These are phyloP conservation scores for Aphis gossypii DNA, from an alignment of 1,140 invertebrate species.

Conservation along the genomic window DNA sequence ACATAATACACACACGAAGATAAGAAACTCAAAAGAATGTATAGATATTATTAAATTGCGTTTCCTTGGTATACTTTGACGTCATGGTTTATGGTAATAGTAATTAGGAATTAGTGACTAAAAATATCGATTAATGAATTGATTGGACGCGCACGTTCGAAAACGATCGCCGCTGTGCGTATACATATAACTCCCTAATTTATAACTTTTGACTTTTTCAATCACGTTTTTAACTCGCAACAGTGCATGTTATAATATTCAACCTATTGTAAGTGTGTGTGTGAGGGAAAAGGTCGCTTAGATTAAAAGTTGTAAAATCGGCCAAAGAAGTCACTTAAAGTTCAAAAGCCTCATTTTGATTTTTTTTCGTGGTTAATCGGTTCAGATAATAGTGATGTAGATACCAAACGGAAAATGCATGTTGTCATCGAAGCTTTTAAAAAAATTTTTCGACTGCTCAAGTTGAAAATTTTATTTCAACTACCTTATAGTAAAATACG, in stretches of 20 bases:
- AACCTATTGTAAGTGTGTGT: too few relatives aligned
- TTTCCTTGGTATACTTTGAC: neutral
- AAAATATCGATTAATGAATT: neutral
- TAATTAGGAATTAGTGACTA: neutral
- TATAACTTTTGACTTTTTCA: neutral
- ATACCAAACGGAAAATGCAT: neutral
- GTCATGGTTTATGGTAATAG: neutral
- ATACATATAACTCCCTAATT: neutral
- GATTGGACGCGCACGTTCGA: neutral
- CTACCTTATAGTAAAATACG: neutral
- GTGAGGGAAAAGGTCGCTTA: neutral
- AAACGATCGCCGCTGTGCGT: neutral
- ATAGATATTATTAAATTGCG: conserved; percentile 11
- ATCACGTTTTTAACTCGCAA: neutral
- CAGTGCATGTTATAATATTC: too few relatives aligned
- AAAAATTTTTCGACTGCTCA: neutral
- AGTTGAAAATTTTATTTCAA: neutral
- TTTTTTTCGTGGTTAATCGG: neutral
- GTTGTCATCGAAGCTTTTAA: neutral
- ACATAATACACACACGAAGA: neutral
- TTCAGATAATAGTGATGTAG: too few relatives aligned
- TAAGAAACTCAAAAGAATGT: conserved; percentile 22
- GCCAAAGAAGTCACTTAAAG: neutral
- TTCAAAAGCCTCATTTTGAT: neutral
- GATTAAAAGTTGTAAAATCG: neutral